Evolutionary conservation across 1,140 invertebrate genomes (phyloP), one percentile per base, ranked within the genome.

Genomic region (Oncopodura yosiiana): DNA sequence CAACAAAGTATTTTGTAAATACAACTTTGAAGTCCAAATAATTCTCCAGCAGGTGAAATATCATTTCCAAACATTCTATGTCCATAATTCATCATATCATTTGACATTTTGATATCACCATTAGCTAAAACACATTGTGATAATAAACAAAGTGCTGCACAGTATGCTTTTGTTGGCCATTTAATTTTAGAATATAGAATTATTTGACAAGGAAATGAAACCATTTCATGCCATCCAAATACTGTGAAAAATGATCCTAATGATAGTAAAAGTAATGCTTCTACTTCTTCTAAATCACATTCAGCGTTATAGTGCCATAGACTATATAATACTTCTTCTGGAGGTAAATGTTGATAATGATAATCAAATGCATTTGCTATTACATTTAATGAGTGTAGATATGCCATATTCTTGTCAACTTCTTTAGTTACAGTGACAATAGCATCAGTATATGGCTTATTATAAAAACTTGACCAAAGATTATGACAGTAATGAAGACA

Each of bases 401-500:
- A 58, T 0, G 60, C 53, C 56, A 58, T 58, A 30, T 56, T 46
- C 30, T 58, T 58, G 27, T 58, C 55, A 23, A 49, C 60, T 53
- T 61, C 60, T 29, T 57, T 57, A 2, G 51, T 50, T 1, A 50
- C 41, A 45, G 54, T 46, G 2, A 57, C 46, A 46, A 57, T 57
- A 0, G 54, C 60, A 16, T 61, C 60, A 9, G 45, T 58, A 29
- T 61, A 61, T 0, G 60, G 51, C 27, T 61, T 61, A 12, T 29
- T 45, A 11, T 61, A 55, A 23, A 61, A 53, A 34, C 18, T 46
- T 14, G 41, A 58, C 61, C 61, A 62, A 16, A 62, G 44, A 53
- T 62, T 59, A 26, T 59, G 56, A 45, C 61, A 62, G 46, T 59
- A 56, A 30, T 92, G 87, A 23, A 93, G 74, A 66, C 87, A 91